Evolutionary conservation across 2,113 vertebrate genomes (phyloP).

Genomic region (Puffinus mauretanicus): DNA sequence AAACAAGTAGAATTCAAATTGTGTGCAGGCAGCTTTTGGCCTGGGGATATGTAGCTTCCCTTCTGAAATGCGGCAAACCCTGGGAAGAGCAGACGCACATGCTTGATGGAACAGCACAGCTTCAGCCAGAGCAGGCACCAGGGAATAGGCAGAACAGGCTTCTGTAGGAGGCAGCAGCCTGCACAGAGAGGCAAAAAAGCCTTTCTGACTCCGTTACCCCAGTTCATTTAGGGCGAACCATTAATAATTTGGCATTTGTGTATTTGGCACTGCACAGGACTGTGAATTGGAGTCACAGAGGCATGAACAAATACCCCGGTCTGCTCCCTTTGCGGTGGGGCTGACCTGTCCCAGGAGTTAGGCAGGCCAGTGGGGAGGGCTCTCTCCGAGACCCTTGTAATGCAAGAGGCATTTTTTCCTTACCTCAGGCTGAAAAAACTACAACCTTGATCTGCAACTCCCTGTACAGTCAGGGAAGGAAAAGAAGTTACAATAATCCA

Average conservation of each 20-base stretch:
- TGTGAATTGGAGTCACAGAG: not conserved
- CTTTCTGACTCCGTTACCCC: not conserved
- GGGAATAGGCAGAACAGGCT: not conserved
- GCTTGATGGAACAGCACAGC: not conserved
- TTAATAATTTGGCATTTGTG: not conserved
- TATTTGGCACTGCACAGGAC: not conserved
- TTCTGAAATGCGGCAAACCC: not conserved
- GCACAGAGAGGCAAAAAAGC: not conserved
- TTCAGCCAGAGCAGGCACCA: not conserved
- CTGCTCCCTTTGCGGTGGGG: not conserved
- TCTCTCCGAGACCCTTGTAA: not conserved
- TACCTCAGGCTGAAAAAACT: not conserved
- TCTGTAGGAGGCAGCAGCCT: not conserved
- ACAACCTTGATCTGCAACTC: not conserved
- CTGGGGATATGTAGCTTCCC: not conserved
- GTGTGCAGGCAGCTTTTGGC: not conserved
- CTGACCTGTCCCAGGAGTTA: not conserved
- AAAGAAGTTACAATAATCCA: not conserved
- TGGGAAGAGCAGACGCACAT: not conserved
- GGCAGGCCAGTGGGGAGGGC: not conserved
- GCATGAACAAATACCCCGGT: not conserved
- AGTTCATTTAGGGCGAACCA: not conserved
- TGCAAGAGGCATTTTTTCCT: not conserved
- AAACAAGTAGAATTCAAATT: not conserved
- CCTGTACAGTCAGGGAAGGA: not conserved